Base-by-base conservation (phyloP, 1,140 invertebrate genomes). In the Scaptodrosophila lebanonensis region DNA sequence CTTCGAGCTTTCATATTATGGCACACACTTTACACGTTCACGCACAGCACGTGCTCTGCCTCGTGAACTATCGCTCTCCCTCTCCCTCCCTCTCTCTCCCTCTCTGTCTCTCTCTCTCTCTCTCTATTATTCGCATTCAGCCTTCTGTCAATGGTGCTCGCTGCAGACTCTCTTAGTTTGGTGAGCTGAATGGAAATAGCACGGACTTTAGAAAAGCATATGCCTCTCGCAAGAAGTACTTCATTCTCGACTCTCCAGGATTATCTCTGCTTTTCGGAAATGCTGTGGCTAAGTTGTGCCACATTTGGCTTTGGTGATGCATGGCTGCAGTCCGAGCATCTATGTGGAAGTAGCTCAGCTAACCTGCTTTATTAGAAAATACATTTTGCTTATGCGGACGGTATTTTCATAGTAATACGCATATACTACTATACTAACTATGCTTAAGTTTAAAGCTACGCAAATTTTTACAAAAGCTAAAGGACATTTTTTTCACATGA, bases 131-230 rank as follows among this genome's bases (percentile, higher is more conserved):
- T n/a, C n/a, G n/a, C 20, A 27, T 29, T 35, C 13, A 20, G 17
- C 17, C 45, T 33, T 44, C 32, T 32, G 33, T 48, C 33, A 11
- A 12, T 18, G 17, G 6, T 45, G 0, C 18, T 18, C 16, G n/a
- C 20, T n/a, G n/a, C n/a, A n/a, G n/a, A n/a, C 44, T 61, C 42
- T 48, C 17, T 5, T 7, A 33, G 38, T 65, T 48, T 43, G 35
- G n/a, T n/a, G 3, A 25, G 73, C 72, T 76, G 72, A 77, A 60
- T 76, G 72, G 72, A 77, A 76, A 30, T 38, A 12, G 11, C 32
- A 52, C 11, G n/a, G n/a, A 38, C 38, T 36, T 45, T 40, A 43
- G 44, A 59, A 62, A 20, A 17, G 8, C 30, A 7, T 3, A 32
- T 22, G n/a, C 18, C 13, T 25, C 32, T 60, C 13, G 22, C 33